These are phyloP conservation scores for Brachypodius melanocephalos DNA, from an alignment of 2,113 vertebrate species.

Conservation along the genomic window DNA sequence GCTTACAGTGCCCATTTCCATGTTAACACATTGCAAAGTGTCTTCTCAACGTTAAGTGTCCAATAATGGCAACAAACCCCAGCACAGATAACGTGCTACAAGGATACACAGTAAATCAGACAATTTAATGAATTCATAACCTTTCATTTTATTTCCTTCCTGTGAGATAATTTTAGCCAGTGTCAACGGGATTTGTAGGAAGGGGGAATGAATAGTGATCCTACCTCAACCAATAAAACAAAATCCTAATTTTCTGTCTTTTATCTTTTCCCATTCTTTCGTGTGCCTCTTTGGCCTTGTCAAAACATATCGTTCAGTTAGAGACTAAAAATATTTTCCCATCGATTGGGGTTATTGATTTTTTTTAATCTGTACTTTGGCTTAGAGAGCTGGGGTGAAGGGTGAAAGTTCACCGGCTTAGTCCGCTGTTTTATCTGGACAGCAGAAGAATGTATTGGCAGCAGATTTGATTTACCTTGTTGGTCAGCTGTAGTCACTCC, in stretches of 20 bases:
- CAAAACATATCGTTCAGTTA: slow-evolving; percentile 85
- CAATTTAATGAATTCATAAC: slow-evolving; percentile 75
- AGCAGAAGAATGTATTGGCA: slow-evolving; percentile 80
- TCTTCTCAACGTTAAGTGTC: slow-evolving; percentile 9
- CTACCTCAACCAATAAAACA: slow-evolving; percentile 75
- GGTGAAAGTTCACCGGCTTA: slow-evolving; percentile 86
- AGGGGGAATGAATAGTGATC: slow-evolving; percentile 72
- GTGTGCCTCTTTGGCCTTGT: slow-evolving; percentile 78
- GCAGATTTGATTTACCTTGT: slow-evolving; percentile 81
- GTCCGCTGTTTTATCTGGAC: slow-evolving; percentile 81
- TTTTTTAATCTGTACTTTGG: slow-evolving; percentile 89
- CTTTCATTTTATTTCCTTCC: slow-evolving; percentile 74
- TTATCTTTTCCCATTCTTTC: slow-evolving; percentile 81
- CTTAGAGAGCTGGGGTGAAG: slow-evolving; percentile 84
- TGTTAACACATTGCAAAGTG: not conserved
- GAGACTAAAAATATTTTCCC: slow-evolving; percentile 85
- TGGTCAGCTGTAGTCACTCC: slow-evolving; percentile 74
- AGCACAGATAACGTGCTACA: slow-evolving; percentile 48
- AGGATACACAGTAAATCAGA: slow-evolving; percentile 64
- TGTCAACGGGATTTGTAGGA: slow-evolving; percentile 67
- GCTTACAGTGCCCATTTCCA: not conserved
- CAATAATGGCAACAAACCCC: slow-evolving; percentile 32
- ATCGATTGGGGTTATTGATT: slow-evolving; percentile 87
- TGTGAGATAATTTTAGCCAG: slow-evolving; percentile 71
- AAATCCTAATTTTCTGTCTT: slow-evolving; percentile 84